Conservation (phyloP, 2,888 invertebrate species). For the Cheilosia vernalis region DNA sequence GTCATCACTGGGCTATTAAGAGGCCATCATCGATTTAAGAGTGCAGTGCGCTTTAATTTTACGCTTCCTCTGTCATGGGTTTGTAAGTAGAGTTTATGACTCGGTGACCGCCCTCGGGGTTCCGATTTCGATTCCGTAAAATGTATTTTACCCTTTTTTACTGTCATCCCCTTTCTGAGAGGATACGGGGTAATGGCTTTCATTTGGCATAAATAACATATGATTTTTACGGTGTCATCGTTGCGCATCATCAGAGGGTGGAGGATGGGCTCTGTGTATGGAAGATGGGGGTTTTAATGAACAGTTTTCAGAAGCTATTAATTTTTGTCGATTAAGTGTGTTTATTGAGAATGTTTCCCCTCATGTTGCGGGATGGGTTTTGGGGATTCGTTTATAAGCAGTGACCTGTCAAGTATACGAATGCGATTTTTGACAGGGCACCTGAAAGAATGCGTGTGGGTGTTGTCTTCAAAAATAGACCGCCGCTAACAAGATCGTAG, state of each 20-base stretch:
- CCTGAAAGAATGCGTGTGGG: too few species aligned
- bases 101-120: conserved; percentile 34
- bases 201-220: conserved; percentile 42
- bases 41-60: conserved; percentile 51
- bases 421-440: too few species aligned
- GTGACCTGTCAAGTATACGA: too few species aligned
- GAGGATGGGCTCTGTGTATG: not conserved
- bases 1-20: conserved; percentile 68
- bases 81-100: conserved; percentile 52
- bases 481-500: too few species aligned
- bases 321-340: conserved; percentile 17
- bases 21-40: conserved; percentile 56
- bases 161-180: not conserved
- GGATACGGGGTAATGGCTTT: conserved; percentile 19
- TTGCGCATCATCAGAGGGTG: not conserved
- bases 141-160: conserved; percentile 18
- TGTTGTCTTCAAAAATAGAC: too few species aligned
- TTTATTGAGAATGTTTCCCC: conserved; percentile 10
- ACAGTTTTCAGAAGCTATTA: conserved; percentile 4
- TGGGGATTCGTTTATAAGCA: too few species aligned
- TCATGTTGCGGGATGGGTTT: too few species aligned
- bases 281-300: conserved; percentile 13
- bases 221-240: conserved; percentile 17
- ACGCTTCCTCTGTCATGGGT: conserved; percentile 42
- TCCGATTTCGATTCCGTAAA: not conserved